A percentile compares a stretch with the other conserved stretches of the same genome.
phyloP scores from a whole-genome alignment of 2,113 vertebrate species.

The Pionites leucogaster region DNA sequence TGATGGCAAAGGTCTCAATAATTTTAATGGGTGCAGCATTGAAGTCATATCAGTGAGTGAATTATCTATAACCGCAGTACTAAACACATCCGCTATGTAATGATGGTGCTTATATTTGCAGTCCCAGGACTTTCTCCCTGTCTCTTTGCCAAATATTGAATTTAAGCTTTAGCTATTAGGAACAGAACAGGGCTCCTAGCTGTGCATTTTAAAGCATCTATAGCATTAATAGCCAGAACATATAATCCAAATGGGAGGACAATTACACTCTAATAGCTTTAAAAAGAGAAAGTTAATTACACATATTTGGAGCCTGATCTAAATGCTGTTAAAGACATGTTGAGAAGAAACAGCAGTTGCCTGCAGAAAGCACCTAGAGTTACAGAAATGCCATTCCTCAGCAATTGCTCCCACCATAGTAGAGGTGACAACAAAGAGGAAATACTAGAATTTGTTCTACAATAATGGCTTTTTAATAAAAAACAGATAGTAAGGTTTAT shows the following conservation, averaged over 20 bases:
- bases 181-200: not conserved
- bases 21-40: not conserved
- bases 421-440: not conserved
- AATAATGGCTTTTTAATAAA: not conserved
- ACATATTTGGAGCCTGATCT: not conserved
- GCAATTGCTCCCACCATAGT: not conserved
- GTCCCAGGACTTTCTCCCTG: not conserved
- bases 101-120: not conserved
- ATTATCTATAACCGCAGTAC: not conserved
- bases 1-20: not conserved
- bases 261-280: not conserved
- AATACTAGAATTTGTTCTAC: not conserved
- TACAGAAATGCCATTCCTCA: not conserved
- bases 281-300: constrained; percentile 2
- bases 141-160: not conserved
- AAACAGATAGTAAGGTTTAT: not conserved
- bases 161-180: not conserved
- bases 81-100: not conserved
- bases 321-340: constrained; percentile 17
- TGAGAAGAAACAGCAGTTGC: not conserved
- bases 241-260: constrained; percentile 11
- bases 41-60: not conserved
- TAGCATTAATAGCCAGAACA: constrained; percentile 7
- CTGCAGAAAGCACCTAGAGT: not conserved
- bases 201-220: not conserved